phyloP scores from a whole-genome alignment of 2,888 invertebrate genomes.

The Apodemia hepburni region DNA sequence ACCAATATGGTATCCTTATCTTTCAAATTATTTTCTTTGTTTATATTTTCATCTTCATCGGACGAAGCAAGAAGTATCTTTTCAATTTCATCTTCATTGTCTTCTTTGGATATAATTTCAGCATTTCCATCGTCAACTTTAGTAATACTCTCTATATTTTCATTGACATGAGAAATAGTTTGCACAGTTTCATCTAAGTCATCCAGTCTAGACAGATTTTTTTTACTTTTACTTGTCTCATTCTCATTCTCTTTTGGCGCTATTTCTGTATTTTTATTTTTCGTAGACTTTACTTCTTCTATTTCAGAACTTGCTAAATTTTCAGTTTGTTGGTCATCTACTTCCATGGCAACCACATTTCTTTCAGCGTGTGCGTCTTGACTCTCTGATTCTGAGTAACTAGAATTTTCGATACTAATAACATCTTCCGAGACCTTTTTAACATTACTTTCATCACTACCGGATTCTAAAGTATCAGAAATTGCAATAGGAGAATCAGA shows the following conservation, averaged over 20 bases:
- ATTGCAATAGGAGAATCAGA: conserved; percentile 56
- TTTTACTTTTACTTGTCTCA: background rate
- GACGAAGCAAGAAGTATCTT: conserved; percentile 54
- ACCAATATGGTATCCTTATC: conserved; percentile 27
- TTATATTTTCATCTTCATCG: conserved; percentile 43
- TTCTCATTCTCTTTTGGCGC: background rate
- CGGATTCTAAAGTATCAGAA: conserved; percentile 54
- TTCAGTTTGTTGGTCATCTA: conserved; percentile 24
- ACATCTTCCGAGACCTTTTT: conserved; percentile 42
- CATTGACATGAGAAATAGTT: conserved; percentile 17
- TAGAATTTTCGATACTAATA: conserved; percentile 71
- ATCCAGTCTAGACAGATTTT: background rate
- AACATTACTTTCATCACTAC: conserved; percentile 39
- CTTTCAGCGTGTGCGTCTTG: conserved; percentile 28
- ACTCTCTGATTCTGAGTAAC: conserved; percentile 60
- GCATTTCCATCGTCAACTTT: conserved; percentile 10
- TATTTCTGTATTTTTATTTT: background rate
- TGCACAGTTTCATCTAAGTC: too few species aligned
- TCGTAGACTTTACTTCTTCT: conserved; percentile 39
- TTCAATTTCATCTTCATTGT: conserved; percentile 44
- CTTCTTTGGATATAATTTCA: conserved; percentile 32
- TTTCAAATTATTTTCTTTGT: conserved; percentile 29
- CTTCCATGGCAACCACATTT: conserved; percentile 25
- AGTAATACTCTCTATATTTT: conserved; percentile 11
- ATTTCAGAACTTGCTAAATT: conserved; percentile 28